phyloP scores from a whole-genome alignment of 2,113 vertebrate genomes.

The Semicossyphus pulcher region DNA sequence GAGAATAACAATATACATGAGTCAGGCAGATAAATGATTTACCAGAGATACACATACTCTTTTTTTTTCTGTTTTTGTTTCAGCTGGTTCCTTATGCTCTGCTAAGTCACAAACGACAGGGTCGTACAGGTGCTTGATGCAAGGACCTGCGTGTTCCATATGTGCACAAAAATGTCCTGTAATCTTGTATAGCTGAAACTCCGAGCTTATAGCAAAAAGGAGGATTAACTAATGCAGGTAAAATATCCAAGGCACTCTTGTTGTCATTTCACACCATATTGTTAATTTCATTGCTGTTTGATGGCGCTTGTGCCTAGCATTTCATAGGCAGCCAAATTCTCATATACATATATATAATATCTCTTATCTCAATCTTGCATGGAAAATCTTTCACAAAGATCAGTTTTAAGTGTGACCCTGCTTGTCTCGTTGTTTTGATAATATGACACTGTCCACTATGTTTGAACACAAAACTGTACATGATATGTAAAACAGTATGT shows the following conservation, averaged over 20 bases:
- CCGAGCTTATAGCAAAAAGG: constrained; percentile 90
- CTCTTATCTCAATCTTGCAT: constrained; percentile 84
- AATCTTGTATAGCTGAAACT: constrained; percentile 85
- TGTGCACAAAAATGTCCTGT: constrained; percentile 80
- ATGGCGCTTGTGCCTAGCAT: constrained; percentile 84
- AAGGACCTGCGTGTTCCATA: constrained; percentile 82
- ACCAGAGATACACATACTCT: constrained; percentile 84
- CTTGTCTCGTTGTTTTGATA: constrained; percentile 89
- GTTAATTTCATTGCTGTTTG: constrained; percentile 85
- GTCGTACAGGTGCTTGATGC: constrained; percentile 84
- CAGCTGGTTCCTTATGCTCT: constrained; percentile 81
- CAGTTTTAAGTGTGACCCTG: constrained; percentile 85
- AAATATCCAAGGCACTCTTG: constrained; percentile 97
- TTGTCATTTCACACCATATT: constrained; percentile 89
- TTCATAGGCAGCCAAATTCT: constrained; percentile 82
- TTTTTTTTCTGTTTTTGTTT: constrained; percentile 68
- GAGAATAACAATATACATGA: constrained; percentile 79
- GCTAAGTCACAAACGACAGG: constrained; percentile 84
- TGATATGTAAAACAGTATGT: constrained; percentile 97
- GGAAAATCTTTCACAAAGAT: constrained; percentile 85
- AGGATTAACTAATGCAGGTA: constrained; percentile 90
- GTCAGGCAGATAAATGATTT: constrained; percentile 89
- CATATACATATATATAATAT: constrained; percentile 55
- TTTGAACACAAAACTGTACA: constrained; percentile 95
- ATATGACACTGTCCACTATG: constrained; percentile 86